Percentiles rank a stretch among this genome's conserved stretches.
Conservation (phyloP, 2,797 vertebrate genomes). For the Peromyscus eremicus region DNA sequence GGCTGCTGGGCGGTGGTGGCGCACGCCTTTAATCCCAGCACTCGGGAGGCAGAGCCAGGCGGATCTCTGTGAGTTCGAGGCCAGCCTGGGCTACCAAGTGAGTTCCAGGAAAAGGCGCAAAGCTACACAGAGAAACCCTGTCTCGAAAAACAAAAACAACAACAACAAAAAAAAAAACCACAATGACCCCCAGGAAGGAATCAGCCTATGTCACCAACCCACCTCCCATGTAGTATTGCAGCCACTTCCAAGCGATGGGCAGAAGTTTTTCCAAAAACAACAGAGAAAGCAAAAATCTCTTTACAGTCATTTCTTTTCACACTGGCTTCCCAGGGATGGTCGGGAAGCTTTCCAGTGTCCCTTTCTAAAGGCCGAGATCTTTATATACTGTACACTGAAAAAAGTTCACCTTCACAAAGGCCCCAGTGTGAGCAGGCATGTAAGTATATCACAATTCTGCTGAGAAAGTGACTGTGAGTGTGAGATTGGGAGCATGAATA, state of each 20-base stretch:
- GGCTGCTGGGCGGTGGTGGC: too few relatives aligned
- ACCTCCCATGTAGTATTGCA: background rate
- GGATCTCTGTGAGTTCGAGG: too few relatives aligned
- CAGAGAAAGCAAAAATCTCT: background rate
- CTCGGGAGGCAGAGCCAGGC: too few relatives aligned
- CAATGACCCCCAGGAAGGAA: background rate
- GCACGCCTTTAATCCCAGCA: too few relatives aligned
- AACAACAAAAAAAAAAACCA: too few relatives aligned
- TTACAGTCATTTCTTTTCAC: background rate
- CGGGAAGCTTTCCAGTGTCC: background rate
- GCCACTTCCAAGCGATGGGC: background rate
- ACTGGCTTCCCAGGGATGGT: background rate
- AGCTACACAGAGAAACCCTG: too few relatives aligned
- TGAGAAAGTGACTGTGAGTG: background rate
- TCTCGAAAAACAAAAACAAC: too few relatives aligned
- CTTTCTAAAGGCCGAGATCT: background rate
- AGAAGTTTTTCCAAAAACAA: background rate
- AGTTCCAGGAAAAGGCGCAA: too few relatives aligned
- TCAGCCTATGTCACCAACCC: background rate
- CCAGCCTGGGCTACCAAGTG: too few relatives aligned
- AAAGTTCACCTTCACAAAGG: background rate
- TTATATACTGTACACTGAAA: background rate
- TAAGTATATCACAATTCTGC: background rate
- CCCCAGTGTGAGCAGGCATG: background rate
- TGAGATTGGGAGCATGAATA: background rate